phyloP scores from a whole-genome alignment of 2,113 vertebrate species.

The Saimiri boliviensis region DNA sequence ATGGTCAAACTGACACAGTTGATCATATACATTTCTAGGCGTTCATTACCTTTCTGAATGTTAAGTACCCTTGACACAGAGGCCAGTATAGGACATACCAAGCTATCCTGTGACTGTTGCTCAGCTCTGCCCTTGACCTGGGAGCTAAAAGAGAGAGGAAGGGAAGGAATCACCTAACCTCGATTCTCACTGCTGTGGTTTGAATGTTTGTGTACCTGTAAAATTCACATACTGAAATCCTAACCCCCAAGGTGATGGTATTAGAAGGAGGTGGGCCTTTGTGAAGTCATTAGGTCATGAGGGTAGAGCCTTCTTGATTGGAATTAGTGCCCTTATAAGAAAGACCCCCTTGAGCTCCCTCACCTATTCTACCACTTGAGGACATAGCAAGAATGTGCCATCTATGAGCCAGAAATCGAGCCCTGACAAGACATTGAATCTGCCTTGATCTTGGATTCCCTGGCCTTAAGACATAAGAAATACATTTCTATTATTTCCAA shows the following conservation, averaged over 20 bases:
- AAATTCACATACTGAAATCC: background rate
- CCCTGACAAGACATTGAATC: background rate
- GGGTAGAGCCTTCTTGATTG: background rate
- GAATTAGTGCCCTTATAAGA: background rate
- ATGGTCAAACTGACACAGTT: background rate
- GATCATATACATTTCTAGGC: background rate
- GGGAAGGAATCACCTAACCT: no score
- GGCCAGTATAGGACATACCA: accelerated
- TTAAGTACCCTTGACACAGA: background rate
- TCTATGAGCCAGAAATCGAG: background rate
- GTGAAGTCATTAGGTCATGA: background rate
- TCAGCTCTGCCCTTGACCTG: background rate
- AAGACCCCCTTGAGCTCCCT: background rate
- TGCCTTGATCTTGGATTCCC: background rate
- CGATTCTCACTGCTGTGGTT: no score
- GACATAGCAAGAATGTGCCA: background rate
- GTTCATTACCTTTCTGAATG: background rate
- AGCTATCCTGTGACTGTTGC: background rate
- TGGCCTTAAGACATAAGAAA: background rate
- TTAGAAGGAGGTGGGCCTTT: background rate
- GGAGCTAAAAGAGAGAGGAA: no score
- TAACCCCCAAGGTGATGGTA: background rate
- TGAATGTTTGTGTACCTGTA: background rate
- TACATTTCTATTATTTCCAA: background rate
- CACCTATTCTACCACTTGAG: background rate